Base-by-base conservation (phyloP, 2,888 invertebrate species). In the Aphrophora alni region DNA sequence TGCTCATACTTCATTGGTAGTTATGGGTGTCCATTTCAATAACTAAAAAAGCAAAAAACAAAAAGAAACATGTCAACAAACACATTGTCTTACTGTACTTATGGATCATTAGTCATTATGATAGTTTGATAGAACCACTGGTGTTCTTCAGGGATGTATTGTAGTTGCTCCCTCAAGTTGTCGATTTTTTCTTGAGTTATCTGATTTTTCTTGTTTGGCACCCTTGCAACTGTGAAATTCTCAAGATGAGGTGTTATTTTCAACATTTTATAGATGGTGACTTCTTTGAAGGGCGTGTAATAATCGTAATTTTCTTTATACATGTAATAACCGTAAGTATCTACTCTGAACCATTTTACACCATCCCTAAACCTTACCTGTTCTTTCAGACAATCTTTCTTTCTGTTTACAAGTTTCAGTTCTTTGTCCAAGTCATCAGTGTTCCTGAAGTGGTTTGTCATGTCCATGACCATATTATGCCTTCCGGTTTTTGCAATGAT, bases 291-390 rank as follows among this genome's bases (percentile, higher is more conserved):
- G 21, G 77, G 77, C 38, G 59, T 78, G 33, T 73, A 38, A 38
- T 5, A 27, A 38, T 77, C 81, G 27, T 81, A 78, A 17, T 24
- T 51, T 68, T 81, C 81, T 75, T 81, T 81, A 59, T 78, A 81
- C 12, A 74, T 33, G 38, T 81, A 81, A 17, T 28, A 74, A n/a
- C 70, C 76, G 38, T 26, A 76, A 17, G 24, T 17, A 17, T 79
- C 79, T 24, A 68, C 33, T 28, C 68, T 70, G 10, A 79, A 38
- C 79, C 79, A 79, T 24, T 79, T 79, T n/a, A 79, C 33, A 12
- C 79, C 79, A 74, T 79, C 79, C 59, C 79, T 74, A 33, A 79
- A 79, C 24, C 38, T 12, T 1, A 74, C 79, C 8, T 68, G 38
- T 74, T 79, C 73, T 21, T 74, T 74, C 10, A 79, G 38, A 14